phyloP scores from a whole-genome alignment of 1,140 invertebrate genomes.

The Drosophila pachea region DNA sequence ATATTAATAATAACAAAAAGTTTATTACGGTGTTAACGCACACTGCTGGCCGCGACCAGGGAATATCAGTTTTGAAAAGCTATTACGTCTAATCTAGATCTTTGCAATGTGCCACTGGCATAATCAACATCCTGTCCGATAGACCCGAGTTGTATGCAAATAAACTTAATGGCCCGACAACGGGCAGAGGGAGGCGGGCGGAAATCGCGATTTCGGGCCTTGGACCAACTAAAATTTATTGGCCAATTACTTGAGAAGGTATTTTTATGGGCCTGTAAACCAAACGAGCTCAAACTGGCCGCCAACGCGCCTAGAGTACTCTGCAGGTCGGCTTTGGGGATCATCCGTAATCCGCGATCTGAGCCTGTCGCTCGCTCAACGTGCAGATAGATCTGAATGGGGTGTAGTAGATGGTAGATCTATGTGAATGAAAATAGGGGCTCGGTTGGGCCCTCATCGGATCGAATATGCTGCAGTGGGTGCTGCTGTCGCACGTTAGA shows the following conservation, averaged over 20 bases:
- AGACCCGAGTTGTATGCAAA: constrained; percentile 58
- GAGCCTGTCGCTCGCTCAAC: too few relatives aligned
- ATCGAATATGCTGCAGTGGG: too few relatives aligned
- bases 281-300: too few relatives aligned
- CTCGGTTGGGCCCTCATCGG: too few relatives aligned
- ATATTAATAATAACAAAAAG: constrained; percentile 49
- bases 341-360: too few relatives aligned
- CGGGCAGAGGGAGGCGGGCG: neutral
- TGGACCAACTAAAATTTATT: constrained; percentile 26
- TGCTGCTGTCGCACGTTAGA: constrained; percentile 14
- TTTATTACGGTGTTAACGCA: constrained; percentile 59
- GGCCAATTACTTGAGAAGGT: constrained; percentile 10
- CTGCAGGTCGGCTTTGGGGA: too few relatives aligned
- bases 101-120: constrained; percentile 12
- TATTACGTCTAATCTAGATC: constrained; percentile 63
- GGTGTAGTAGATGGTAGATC: too few relatives aligned
- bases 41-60: constrained; percentile 11
- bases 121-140: constrained; percentile 73
- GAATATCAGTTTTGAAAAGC: constrained; percentile 52
- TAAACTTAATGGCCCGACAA: constrained; percentile 39
- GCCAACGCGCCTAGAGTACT: too few relatives aligned
- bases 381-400: too few relatives aligned
- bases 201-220: constrained; percentile 20
- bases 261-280: constrained; percentile 15
- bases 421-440: too few relatives aligned